Percentiles rank a stretch among this genome's conserved stretches.
Conservation (phyloP, 2,797 vertebrate genomes). For the Merluccius polli region DNA sequence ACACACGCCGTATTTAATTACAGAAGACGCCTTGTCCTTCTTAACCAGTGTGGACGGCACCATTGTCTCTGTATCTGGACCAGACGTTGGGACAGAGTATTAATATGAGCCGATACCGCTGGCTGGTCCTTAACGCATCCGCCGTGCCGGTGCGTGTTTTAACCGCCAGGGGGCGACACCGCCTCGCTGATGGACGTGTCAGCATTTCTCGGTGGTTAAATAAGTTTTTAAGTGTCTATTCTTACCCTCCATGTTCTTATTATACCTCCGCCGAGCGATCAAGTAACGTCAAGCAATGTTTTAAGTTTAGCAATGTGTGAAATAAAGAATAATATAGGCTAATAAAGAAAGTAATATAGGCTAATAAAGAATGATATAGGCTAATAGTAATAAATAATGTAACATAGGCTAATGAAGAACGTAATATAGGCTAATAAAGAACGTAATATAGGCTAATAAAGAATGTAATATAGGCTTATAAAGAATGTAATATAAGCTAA, state of each 20-base stretch:
- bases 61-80: no score
- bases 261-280: not conserved
- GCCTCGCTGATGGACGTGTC: not conserved
- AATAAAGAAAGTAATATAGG: no score
- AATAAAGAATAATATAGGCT: not conserved
- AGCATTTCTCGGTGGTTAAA: not conserved
- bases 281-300: not conserved
- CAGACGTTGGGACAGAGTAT: not conserved
- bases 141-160: not conserved
- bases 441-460: no score
- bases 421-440: no score
- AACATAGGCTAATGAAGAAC: no score
- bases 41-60: not conserved
- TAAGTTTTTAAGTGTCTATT: not conserved
- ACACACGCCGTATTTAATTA: not conserved
- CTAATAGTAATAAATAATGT: no score
- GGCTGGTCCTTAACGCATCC: not conserved
- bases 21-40: not conserved
- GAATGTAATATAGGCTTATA: no score
- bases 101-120: not conserved
- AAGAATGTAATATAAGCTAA: no score
- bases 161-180: not conserved
- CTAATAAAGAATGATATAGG: no score
- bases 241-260: not conserved
- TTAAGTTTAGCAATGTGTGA: not conserved